Conservation (phyloP, 2,888 invertebrate genomes). For the Marasmarcha lunaedactyla region DNA sequence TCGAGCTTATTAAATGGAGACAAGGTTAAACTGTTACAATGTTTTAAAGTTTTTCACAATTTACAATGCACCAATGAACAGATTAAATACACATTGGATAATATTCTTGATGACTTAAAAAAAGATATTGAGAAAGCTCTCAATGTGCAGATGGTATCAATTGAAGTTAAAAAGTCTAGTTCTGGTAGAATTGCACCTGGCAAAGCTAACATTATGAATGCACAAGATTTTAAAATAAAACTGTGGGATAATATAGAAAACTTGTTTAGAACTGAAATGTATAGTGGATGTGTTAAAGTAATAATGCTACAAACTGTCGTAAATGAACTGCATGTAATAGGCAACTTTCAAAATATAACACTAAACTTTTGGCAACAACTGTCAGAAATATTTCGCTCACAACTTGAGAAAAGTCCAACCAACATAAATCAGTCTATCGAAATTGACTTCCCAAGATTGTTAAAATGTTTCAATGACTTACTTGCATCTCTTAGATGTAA, state of each 20-base stretch:
- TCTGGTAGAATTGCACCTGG: slow-evolving; percentile 55
- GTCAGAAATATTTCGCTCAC: slow-evolving; percentile 44
- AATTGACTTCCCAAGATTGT: slow-evolving; percentile 87
- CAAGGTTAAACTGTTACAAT: slow-evolving; percentile 73
- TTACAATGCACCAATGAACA: slow-evolving; percentile 63
- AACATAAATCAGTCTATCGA: slow-evolving; percentile 85
- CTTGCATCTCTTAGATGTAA: slow-evolving; percentile 76
- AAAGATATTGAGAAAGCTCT: slow-evolving; percentile 63
- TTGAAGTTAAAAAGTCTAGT: slow-evolving; percentile 52
- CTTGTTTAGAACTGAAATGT: slow-evolving; percentile 82
- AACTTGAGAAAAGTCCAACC: slow-evolving; percentile 63
- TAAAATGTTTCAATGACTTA: slow-evolving; percentile 85
- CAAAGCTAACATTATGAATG: slow-evolving; percentile 63
- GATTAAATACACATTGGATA: slow-evolving; percentile 60
- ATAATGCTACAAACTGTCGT: slow-evolving; percentile 63
- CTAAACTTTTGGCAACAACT: slow-evolving; percentile 73
- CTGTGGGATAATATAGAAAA: slow-evolving; percentile 93
- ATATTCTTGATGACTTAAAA: slow-evolving; percentile 60
- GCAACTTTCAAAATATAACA: slow-evolving; percentile 56
- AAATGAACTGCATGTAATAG: slow-evolving; percentile 60
- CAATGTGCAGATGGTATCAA: slow-evolving; percentile 56
- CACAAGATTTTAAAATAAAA: slow-evolving; percentile 67
- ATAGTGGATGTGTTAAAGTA: slow-evolving; percentile 78
- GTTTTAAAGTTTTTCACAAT: slow-evolving; percentile 66
- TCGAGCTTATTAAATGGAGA: slow-evolving; percentile 84